Base-by-base conservation (phyloP, 2,888 invertebrate genomes). In the Eupithecia pulchellata region DNA sequence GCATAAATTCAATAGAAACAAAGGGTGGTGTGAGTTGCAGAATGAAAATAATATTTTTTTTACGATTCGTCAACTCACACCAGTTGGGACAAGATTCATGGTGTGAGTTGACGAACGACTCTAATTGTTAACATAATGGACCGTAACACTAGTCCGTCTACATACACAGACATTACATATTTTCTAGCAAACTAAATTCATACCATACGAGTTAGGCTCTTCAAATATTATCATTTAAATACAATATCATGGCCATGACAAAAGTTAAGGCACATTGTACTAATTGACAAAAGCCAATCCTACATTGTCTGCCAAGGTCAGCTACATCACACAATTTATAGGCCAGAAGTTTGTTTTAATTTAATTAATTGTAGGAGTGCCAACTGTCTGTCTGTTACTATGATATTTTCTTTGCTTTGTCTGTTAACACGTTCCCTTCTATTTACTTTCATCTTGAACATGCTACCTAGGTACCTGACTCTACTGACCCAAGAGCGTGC, bases 271-370 rank as follows among this genome's bases (percentile, higher is more conserved):
- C 42, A 42, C 27, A 42, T 27, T 42, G 32, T 34, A 63, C 17
- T 42, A 64, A 42, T 64, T 30, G 47, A 27, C 47, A 13, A 30
- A 17, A 39, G 47, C 39, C 42, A 30, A 39, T 27, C 47, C 52
- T 52, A 64, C 30, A 52, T 64, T 64, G 30, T 20, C 52, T 34
- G 13, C 60, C 61, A 61, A 61, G 61, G 61, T 34, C 32, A 36
- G 20, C 14, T 25, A 61, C 25, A 32, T 17, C 61, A 61, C 34
- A 34, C 5, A 61, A 61, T 61, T 61, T n/a, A 32, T 34, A 61
- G 20, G n/a, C 32, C 25, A 32, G 32, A 30, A 61, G 20, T 61
- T 30, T 20, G 57, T 29, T 34, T 36, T 32, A 13, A 20, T 60
- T 34, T 32, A 60, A n/a, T 60, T 34, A 6, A 20, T 36, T 32